Base-by-base conservation (phyloP, 2,888 invertebrate genomes). In the Oxystoma pomonae region DNA sequence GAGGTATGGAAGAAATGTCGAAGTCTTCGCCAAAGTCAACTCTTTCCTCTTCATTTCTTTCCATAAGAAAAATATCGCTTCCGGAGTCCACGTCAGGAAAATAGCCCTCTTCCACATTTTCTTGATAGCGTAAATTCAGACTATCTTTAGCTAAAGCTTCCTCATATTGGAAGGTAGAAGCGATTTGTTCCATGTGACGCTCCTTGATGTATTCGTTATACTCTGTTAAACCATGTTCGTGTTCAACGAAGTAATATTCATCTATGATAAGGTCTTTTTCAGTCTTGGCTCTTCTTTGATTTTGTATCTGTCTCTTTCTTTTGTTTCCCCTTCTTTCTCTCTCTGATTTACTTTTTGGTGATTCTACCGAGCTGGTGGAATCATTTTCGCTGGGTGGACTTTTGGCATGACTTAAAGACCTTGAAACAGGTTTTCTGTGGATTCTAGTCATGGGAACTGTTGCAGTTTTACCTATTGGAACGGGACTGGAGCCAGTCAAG, bases 321-420 rank as follows among this genome's bases (percentile, higher is more conserved):
- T 90, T 84, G 73, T 88, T 89, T 0, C 89, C 89, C 60, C 87
- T 84, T 55, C 89, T 80, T 69, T 88, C 83, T 56, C 79, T 69
- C 65, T 80, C 80, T 1, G 79, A 79, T 66, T 79, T 80, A 63
- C 78, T 79, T 71, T 88, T 86, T 0, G 87, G 86, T 75, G 89
- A 89, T 72, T 88, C 85, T 64, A 87, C 86, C 0, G 89, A 90
- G 72, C 90, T 90, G 66, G 90, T 90, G 0, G 90, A 90, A 67
- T 90, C 90, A 70, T 90, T 90, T 63, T 89, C 90, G 73, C 89
- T 90, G 0, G 89, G 88, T 16, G 89, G 89, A 77, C 88, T 89
- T 74, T 88, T 87, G 35, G 87, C 78, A 16, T 87, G 85, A 71
- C 86, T 83, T 68, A 86, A 83, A 68, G 83, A 82, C 65, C 85